Base-by-base conservation (phyloP, 2,113 vertebrate genomes). In the Sylvietta virens region DNA sequence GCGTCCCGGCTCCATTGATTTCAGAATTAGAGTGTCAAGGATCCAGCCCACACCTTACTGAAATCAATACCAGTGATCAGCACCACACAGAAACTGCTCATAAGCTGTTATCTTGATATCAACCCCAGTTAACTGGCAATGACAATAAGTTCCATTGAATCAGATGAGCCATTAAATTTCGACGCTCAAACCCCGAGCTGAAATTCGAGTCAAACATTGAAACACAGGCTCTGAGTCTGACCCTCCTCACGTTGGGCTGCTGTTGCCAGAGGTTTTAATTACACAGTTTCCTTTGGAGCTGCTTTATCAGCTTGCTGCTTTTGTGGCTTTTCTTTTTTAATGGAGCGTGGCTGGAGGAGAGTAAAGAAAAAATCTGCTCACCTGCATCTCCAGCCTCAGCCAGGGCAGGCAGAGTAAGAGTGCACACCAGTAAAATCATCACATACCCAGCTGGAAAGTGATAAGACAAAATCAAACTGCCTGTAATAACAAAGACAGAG, bases 1-100 rank as follows among this genome's bases (percentile, higher is more conserved):
- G 73, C 5, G 19, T 81, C 82, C 86, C 79, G 42, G 90, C 65
- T 88, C 88, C 95, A 96, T 95, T 93, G 88, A 96, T 94, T 93
- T 86, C 86, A 69, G 83, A 92, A 96, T 96, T 95, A 93, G 85
- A 84, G 82, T 86, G 94, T 92, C 90, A 88, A 71, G 69, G 90
- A 94, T 79, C 93, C 90, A 86, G 81, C 92, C 90, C 71, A 74
- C 58, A 45, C 92, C 88, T 95, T 93, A 84, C 57, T 96, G 90
- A 94, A 95, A 96, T 96, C 95, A 95, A 96, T 96, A 95, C 28
- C 60, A 16, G 80, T 95, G 95, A 97, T 96, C 93, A 95, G 77
- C 60, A 95, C 88, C 93, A 67, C 95, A 84, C 72, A 54, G 88
- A 74, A 78, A 64, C 90, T 56, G 65, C 88, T 96, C 94, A 94